Base-by-base conservation (phyloP, 2,113 vertebrate genomes). In the Aegithalos caudatus region DNA sequence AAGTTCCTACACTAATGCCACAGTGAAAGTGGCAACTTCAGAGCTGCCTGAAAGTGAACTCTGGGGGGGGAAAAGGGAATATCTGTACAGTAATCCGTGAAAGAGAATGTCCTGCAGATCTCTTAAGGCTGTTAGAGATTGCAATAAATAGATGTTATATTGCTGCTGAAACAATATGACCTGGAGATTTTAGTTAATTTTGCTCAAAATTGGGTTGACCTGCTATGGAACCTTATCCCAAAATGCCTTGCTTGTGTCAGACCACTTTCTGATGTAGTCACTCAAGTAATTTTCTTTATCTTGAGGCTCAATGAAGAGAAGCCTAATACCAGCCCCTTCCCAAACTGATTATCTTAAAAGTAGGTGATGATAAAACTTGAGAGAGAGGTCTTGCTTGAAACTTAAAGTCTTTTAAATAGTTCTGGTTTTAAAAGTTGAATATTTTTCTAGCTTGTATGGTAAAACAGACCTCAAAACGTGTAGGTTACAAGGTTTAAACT, bases 141-240 rank as follows among this genome's bases (percentile, higher is more conserved):
- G 44, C 14, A 8, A 28, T 62, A 53, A 42, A 13, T 8, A 28
- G 25, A 12, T n/a, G 25, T 31, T n/a, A 5, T 11, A 45, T 33
- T 58, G 13, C 84, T 87, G 70, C 35, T 91, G 57, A 60, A 62
- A 23, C 37, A 69, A 10, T 23, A 6, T 8, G 42, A 13, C 5
- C 14, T 71, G 40, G 56, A 42, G 23, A 24, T 77, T 71, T 38
- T 42, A 25, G 12, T 42, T 65, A 12, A 2, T 60, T 51, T 80
- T 29, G 16, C 20, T 72, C 29, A 81, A 14, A 84, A 29, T 44
- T 69, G 28, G 11, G 7, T 74, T 91, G 47, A 45, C 69, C 7
- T 58, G 3, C 9, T 51, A 1, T 50, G 28, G 37, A 44, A 14
- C 12, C 1, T 0, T 47, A 40, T 56, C 6, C 37, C 20, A 40